Conservation (phyloP, 1,140 invertebrate species). For the Drosophila kanapiae region DNA sequence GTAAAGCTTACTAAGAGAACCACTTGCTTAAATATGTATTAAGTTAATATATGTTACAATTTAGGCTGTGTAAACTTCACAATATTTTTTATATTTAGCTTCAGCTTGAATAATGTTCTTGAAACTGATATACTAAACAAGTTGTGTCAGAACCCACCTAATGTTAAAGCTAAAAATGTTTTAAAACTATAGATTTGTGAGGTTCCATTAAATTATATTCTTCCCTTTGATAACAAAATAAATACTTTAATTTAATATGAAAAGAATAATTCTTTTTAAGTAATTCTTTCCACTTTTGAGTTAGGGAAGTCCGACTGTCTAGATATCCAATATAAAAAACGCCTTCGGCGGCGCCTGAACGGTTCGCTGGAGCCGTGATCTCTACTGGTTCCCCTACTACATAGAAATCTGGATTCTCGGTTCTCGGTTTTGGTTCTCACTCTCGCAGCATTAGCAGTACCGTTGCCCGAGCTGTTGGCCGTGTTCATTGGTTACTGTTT, state of each 20-base stretch:
- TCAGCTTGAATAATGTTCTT: not conserved
- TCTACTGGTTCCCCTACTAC: constrained; percentile 24
- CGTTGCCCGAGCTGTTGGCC: constrained; percentile 59
- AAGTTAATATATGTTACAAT: no score
- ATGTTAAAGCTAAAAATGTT: no score
- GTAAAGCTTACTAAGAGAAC: no score
- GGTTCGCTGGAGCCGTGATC: constrained; percentile 31
- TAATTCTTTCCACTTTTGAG: not conserved
- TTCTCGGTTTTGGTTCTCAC: constrained; percentile 61
- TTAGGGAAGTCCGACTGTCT: not conserved
- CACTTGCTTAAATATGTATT: no score
- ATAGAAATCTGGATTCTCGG: constrained; percentile 46
- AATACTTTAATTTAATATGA: not conserved
- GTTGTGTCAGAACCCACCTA: not conserved
- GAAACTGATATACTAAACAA: not conserved
- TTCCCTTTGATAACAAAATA: not conserved
- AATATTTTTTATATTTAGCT: not conserved
- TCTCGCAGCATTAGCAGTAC: constrained; percentile 64
- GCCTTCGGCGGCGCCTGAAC: constrained; percentile 31
- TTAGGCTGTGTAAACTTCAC: not conserved
- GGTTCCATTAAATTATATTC: no score
- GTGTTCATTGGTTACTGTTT: constrained; percentile 50
- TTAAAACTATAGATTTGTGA: no score
- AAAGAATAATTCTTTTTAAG: no score
- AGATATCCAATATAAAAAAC: constrained; percentile 15